A percentile compares a stretch with the other conserved stretches of the same genome.
phyloP scores from a whole-genome alignment of 2,797 vertebrate genomes.

The Syngnathus rostellatus region DNA sequence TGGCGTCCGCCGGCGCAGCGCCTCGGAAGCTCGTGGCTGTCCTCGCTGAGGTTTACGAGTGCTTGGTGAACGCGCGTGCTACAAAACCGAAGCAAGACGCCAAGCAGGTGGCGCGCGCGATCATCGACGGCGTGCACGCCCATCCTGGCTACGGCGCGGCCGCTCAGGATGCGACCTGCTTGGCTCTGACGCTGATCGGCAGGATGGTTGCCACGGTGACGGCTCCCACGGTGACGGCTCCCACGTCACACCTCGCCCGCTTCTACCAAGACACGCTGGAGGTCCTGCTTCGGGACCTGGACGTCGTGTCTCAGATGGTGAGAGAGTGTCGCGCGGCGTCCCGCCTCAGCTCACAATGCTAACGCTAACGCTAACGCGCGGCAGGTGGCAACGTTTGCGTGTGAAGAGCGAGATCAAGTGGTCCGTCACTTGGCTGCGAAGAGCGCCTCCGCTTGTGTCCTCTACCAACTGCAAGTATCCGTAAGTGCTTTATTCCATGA shows the following conservation, averaged over 20 bases:
- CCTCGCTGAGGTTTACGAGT: not conserved
- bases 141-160: too few relatives aligned
- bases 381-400: not conserved
- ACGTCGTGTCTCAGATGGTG: conserved; percentile 1
- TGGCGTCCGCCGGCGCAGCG: not conserved
- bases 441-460: not conserved
- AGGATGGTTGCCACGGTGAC: not conserved
- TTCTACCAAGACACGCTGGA: not conserved
- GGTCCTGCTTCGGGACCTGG: not conserved
- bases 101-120: not conserved
- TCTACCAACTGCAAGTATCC: conserved; percentile 1
- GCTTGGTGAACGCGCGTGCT: too few relatives aligned
- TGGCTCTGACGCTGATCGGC: not conserved
- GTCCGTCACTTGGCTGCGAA: not conserved
- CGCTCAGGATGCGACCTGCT: not conserved
- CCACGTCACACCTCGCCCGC: not conserved
- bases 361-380: not conserved
- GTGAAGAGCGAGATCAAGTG: not conserved
- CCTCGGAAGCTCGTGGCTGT: not conserved
- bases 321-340: not conserved
- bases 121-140: not conserved
- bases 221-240: not conserved
- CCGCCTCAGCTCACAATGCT: too few relatives aligned
- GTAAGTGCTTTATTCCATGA: not conserved
- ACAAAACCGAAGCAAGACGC: not conserved